phyloP scores from a whole-genome alignment of 2,888 invertebrate species.

The Ichneumoninae sp. region DNA sequence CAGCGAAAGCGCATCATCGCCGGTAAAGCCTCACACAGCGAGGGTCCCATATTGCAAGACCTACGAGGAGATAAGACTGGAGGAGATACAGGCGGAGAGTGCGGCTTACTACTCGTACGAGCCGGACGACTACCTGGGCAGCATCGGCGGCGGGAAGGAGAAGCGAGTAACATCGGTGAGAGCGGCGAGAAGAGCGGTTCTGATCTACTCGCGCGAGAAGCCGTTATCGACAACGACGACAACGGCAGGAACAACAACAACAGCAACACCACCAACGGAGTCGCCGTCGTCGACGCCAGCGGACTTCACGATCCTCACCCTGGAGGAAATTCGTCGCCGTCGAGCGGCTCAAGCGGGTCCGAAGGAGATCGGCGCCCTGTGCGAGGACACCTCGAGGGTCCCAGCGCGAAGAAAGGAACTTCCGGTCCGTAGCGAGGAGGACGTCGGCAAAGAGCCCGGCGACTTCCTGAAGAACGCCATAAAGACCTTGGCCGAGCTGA shows the following conservation, averaged over 20 bases:
- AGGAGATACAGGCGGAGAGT: slow-evolving; percentile 89
- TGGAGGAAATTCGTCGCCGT: slow-evolving; percentile 85
- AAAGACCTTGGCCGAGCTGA: slow-evolving; percentile 84
- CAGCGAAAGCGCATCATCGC: slow-evolving; percentile 90
- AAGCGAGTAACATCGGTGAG: slow-evolving; percentile 69
- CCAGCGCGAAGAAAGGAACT: slow-evolving; percentile 35
- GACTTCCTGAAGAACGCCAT: slow-evolving; percentile 74
- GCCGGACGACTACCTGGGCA: slow-evolving; percentile 77
- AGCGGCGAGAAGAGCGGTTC: slow-evolving; percentile 62
- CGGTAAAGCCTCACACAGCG: slow-evolving; percentile 85
- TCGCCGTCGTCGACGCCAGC: slow-evolving; percentile 47
- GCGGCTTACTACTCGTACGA: slow-evolving; percentile 90
- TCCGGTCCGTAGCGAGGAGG: not conserved
- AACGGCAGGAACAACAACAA: slow-evolving; percentile 4
- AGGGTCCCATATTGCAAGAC: slow-evolving; percentile 86
- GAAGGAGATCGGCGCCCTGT: not conserved
- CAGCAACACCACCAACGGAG: slow-evolving; percentile 12
- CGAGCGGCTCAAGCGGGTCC: slow-evolving; percentile 61
- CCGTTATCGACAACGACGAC: slow-evolving; percentile 33
- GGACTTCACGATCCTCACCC: slow-evolving; percentile 85
- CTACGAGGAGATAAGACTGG: slow-evolving; percentile 89
- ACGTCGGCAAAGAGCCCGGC: not conserved
- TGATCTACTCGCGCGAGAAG: slow-evolving; percentile 64
- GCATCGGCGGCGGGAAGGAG: slow-evolving; percentile 79
- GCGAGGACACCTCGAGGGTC: slow-evolving; percentile 2